Percentiles rank a stretch among this genome's conserved stretches.
Conservation (phyloP, 2,797 vertebrate genomes). For the Triplophysa yarkandensis region DNA sequence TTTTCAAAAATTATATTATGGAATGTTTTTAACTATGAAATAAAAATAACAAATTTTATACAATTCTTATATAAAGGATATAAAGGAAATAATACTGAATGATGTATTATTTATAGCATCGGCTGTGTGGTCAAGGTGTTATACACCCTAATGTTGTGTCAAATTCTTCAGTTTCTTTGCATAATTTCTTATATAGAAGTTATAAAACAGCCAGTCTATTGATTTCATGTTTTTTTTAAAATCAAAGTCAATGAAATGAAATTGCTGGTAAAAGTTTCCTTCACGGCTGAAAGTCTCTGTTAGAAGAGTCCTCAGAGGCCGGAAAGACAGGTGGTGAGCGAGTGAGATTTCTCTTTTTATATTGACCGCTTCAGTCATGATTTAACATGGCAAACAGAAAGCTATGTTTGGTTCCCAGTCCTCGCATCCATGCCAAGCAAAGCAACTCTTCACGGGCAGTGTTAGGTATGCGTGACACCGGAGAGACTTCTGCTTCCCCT, state of each 20-base stretch:
- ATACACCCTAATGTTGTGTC: no score
- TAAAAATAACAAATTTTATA: no score
- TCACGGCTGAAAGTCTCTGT: not conserved
- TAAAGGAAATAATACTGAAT: no score
- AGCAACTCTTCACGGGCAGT: slow-evolving; percentile 36
- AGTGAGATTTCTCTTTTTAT: not conserved
- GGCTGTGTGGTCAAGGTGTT: no score
- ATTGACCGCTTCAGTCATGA: not conserved
- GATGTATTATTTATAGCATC: no score
- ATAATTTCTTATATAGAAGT: no score
- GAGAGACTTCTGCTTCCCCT: slow-evolving; percentile 29
- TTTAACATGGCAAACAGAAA: slow-evolving; percentile 25
- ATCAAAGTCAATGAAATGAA: not conserved
- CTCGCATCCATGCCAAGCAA: slow-evolving; percentile 41
- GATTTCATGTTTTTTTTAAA: not conserved
- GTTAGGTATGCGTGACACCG: slow-evolving; percentile 37
- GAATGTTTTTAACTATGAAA: not conserved
- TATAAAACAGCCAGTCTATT: not conserved
- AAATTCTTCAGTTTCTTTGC: no score
- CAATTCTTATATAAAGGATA: no score
- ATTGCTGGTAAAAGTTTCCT: not conserved
- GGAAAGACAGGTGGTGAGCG: slow-evolving; percentile 19
- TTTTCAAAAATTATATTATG: not conserved
- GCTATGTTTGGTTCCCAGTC: slow-evolving; percentile 27
- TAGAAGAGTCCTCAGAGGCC: not conserved